phyloP scores from a whole-genome alignment of 2,113 vertebrate species.

The Tichodroma muraria region DNA sequence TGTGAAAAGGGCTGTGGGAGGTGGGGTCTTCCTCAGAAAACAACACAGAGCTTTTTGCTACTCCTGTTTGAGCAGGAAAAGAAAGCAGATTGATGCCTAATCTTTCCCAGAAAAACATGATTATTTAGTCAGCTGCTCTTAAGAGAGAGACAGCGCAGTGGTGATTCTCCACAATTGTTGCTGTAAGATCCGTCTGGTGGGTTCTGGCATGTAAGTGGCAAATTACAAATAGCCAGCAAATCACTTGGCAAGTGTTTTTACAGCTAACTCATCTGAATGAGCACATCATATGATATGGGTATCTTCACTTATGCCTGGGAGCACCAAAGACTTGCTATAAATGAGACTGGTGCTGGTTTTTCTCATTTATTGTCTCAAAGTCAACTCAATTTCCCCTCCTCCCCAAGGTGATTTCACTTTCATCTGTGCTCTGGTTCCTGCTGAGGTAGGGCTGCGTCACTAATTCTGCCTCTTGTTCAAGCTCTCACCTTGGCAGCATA shows the following conservation, averaged over 20 bases:
- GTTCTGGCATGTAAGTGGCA: constrained; percentile 39
- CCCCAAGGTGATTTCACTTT: background rate
- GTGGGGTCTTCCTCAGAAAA: background rate
- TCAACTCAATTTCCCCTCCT: background rate
- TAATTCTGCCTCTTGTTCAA: background rate
- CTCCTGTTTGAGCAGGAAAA: background rate
- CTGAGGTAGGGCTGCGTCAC: background rate
- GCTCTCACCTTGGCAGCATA: background rate
- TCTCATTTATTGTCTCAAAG: background rate
- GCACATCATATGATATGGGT: constrained; percentile 10
- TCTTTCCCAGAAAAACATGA: background rate
- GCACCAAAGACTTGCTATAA: background rate
- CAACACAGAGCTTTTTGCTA: background rate
- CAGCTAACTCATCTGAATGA: constrained; percentile 47
- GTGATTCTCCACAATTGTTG: background rate
- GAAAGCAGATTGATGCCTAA: background rate
- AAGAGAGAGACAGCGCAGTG: background rate
- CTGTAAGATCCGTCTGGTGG: background rate
- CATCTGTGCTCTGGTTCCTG: background rate
- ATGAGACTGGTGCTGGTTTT: background rate
- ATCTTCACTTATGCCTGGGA: background rate
- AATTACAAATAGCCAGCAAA: background rate
- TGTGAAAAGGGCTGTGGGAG: background rate
- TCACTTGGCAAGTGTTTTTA: constrained; percentile 38
- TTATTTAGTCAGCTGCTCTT: background rate